These are phyloP conservation scores for Picus viridis DNA, from an alignment of 2,797 vertebrate species.

Conservation along the genomic window DNA sequence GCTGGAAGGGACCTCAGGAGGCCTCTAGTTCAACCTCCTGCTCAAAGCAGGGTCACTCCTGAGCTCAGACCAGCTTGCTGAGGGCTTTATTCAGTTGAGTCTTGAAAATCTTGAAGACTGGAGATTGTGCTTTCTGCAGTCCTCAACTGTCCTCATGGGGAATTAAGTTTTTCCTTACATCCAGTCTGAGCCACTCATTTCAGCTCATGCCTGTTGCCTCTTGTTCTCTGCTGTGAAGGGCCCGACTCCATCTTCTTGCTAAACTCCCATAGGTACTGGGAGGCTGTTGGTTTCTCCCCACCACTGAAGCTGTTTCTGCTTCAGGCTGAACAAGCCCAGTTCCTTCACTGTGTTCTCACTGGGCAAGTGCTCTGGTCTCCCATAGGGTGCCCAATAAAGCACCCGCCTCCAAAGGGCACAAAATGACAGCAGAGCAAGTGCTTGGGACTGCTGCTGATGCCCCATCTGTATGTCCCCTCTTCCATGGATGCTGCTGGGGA, in stretches of 20 bases:
- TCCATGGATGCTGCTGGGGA: background rate
- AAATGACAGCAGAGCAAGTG: accelerated
- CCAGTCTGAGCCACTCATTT: background rate
- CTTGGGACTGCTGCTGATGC: background rate
- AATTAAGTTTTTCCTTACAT: background rate
- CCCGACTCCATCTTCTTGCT: background rate
- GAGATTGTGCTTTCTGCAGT: background rate
- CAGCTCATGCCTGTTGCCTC: background rate
- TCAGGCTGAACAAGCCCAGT: background rate
- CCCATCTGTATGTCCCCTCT: background rate
- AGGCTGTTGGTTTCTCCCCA: background rate
- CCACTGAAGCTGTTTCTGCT: background rate
- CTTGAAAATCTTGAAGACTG: background rate
- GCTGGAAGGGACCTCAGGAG: background rate
- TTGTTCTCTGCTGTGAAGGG: background rate
- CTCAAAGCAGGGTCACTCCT: background rate
- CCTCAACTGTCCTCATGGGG: background rate
- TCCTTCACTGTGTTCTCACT: background rate
- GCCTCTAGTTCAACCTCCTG: background rate
- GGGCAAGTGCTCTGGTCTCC: background rate
- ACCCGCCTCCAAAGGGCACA: background rate
- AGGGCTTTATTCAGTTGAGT: background rate
- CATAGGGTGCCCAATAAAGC: background rate
- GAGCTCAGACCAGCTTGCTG: background rate
- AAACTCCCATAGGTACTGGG: background rate